Conservation (phyloP, 2,797 vertebrate genomes). For the Amblyopsis hoosieri region DNA sequence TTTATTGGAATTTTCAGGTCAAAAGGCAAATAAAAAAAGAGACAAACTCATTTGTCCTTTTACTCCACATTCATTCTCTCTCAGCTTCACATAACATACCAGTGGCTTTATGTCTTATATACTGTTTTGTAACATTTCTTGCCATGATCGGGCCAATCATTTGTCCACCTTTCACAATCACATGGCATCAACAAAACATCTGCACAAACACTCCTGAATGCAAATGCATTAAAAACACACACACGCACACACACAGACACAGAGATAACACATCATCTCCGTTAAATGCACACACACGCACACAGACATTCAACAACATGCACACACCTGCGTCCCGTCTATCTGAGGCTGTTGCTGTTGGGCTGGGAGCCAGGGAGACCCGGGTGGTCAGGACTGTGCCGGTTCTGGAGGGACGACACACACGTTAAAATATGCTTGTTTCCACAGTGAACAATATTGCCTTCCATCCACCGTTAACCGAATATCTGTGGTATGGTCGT, state of each 20-base stretch:
- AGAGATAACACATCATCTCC: conserved; percentile 60
- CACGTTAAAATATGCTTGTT: not conserved
- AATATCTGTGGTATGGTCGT: too few relatives aligned
- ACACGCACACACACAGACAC: conserved; percentile 16
- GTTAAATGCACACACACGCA: conserved; percentile 39
- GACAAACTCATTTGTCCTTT: conserved; percentile 26
- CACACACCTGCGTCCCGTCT: conserved; percentile 55
- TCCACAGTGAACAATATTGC: not conserved
- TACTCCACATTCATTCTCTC: conserved; percentile 24
- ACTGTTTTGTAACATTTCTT: conserved; percentile 49
- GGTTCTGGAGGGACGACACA: conserved; percentile 76
- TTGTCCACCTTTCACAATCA: conserved; percentile 24
- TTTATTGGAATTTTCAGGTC: conserved; percentile 72
- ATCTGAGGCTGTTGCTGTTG: conserved; percentile 94
- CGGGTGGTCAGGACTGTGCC: conserved; percentile 94
- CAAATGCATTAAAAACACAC: conserved; percentile 2
- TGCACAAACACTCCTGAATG: not conserved
- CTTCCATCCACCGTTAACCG: too few relatives aligned
- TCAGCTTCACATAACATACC: conserved; percentile 32
- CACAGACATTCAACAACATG: conserved; percentile 12
- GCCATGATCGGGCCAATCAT: conserved; percentile 19
- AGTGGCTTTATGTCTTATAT: conserved; percentile 37
- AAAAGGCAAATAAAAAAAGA: conserved; percentile 62
- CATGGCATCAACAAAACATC: not conserved
- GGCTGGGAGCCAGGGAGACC: conserved; percentile 91